Evolutionary conservation across 92 coral and sea anemone species (phyloP), one percentile per base, ranked within the genome.

Genomic region (Heliopora coerulea): DNA sequence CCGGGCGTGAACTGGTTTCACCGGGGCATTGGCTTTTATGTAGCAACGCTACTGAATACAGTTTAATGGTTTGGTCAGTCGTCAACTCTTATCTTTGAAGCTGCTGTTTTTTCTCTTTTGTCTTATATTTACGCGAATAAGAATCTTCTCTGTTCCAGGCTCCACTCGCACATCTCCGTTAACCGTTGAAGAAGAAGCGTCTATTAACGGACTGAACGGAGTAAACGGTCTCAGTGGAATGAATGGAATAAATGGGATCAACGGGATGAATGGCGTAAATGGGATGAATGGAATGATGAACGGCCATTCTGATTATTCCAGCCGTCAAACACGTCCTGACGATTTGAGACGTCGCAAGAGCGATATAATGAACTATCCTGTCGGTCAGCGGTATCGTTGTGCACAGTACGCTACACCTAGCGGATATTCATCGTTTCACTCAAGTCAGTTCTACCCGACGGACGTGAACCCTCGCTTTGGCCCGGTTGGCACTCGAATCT

Each of bases 91-190:
- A n/a, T n/a, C n/a, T n/a, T n/a, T n/a, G n/a, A n/a, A n/a, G n/a
- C n/a, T n/a, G n/a, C n/a, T n/a, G n/a, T n/a, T n/a, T n/a, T n/a
- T n/a, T n/a, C n/a, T n/a, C n/a, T n/a, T n/a, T n/a, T n/a, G n/a
- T n/a, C n/a, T n/a, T n/a, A n/a, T n/a, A n/a, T n/a, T n/a, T n/a
- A n/a, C n/a, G n/a, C n/a, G n/a, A n/a, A n/a, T n/a, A n/a, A n/a
- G n/a, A 46, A 6, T 15, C 15, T 15, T 46, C 15, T 66, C 57
- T 39, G 30, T 48, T 9, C 60, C 48, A 70, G 77, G 62, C 25
- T 75, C 99, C 78, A 96, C 99, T 27, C 88, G 99, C 52, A 88
- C 79, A 64, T 95, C 99, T 20, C 99, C 99, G 15, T 86, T 88
- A 65, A 88, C 96, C 14, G 83, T 89, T 42, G 95, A 95, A 65